Evolutionary conservation across 2,888 invertebrate species (phyloP).

Genomic region (Pogonocherus hispidulus): DNA sequence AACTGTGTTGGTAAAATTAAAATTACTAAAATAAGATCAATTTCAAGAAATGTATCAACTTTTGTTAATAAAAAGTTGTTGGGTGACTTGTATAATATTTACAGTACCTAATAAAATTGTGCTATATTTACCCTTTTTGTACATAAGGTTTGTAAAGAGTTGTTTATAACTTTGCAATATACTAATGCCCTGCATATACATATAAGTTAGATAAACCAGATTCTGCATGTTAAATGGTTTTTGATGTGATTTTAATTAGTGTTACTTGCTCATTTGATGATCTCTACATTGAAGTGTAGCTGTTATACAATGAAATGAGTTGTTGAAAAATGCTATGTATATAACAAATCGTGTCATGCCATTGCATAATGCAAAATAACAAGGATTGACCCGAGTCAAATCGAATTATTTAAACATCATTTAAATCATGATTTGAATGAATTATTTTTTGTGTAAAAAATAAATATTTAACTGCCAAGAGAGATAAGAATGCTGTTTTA

Average conservation of each 20-base stretch:
- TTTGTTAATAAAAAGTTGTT: not conserved
- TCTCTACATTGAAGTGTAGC: too few species aligned
- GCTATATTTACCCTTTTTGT: slow-evolving; percentile 12
- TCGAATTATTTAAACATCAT: too few species aligned
- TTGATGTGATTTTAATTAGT: slow-evolving; percentile 8
- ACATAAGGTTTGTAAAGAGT: slow-evolving; percentile 25
- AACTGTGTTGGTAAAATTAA: not conserved
- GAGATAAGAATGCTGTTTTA: too few species aligned
- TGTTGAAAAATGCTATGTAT: too few species aligned
- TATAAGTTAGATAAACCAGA: too few species aligned
- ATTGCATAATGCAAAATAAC: too few species aligned
- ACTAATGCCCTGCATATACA: not conserved
- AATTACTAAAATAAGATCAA: not conserved
- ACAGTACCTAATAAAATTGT: not conserved
- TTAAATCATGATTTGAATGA: too few species aligned
- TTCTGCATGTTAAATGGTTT: not conserved
- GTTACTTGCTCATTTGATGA: slow-evolving; percentile 16
- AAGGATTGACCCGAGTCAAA: too few species aligned
- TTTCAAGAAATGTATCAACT: not conserved
- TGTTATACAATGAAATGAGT: too few species aligned
- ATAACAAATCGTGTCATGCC: not conserved
- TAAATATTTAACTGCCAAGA: too few species aligned
- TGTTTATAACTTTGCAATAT: slow-evolving; percentile 16
- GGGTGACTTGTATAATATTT: not conserved
- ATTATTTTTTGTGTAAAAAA: too few species aligned